Base-by-base conservation (phyloP, 2,888 invertebrate genomes). In the Parascotia fuliginaria region DNA sequence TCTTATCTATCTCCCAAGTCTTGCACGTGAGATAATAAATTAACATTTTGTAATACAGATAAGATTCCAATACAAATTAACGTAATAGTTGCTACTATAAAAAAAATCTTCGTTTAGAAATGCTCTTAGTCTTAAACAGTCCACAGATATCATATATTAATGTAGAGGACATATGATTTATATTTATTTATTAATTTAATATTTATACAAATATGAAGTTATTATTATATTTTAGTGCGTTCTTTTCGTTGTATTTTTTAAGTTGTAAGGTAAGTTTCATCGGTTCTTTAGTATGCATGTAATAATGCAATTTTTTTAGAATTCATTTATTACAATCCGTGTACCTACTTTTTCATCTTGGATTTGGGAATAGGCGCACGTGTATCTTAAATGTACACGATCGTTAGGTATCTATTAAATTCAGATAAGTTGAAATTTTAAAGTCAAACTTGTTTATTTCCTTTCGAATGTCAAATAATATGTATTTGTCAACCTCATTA, bases 211-310 rank as follows among this genome's bases (percentile, higher is more conserved):
- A 65, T 42, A 75, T 75, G 75, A 73, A 65, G 54, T 53, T 71
- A 52, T 36, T 63, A 9, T 45, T 60, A 22, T 54, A 60, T 49
- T 46, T 58, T 2, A 60, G 53, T 54, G 49, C 53, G 4, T 38
- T 63, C 37, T 58, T 68, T 14, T 48, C 52, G 4, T 24, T 60
- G 42, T 46, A 61, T 47, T 49, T 70, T 12, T 58, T 70, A 31
- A 66, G 59, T 60, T 60, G 32, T 55, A 43, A 58, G 71, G 76
- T 73, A 53, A 66, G 73, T 54, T 33, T 19, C 19, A 5, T 19
- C 5, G 5, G 19, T 3, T 19, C 19, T 19, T n/a, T n/a, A n/a
- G n/a, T n/a, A n/a, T n/a, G n/a, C n/a, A n/a, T n/a, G n/a, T n/a
- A n/a, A n/a, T n/a, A n/a, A n/a, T n/a, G n/a, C n/a, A n/a, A 19